phyloP scores from a whole-genome alignment of 2,113 vertebrate genomes.

The Gymnorhina tibicen region DNA sequence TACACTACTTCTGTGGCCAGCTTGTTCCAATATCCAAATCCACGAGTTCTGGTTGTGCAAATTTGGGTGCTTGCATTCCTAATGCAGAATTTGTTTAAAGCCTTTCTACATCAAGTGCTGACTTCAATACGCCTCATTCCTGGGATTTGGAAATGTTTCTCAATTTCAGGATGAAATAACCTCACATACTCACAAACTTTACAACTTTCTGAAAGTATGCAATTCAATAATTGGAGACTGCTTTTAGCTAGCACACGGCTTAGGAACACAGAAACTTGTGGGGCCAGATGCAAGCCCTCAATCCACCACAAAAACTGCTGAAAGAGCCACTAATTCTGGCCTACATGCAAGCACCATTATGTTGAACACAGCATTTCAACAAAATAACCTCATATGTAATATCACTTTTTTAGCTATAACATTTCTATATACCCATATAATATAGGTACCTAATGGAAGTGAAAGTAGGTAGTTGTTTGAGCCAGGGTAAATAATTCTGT shows the following conservation, averaged over 20 bases:
- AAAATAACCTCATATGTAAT: background rate
- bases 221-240: background rate
- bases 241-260: background rate
- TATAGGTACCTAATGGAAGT: background rate
- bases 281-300: background rate
- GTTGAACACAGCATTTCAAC: background rate
- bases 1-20: background rate
- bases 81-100: background rate
- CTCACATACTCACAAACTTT: background rate
- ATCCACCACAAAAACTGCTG: background rate
- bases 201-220: background rate
- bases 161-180: background rate
- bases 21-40: background rate
- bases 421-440: no score
- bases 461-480: background rate
- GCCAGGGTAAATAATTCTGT: background rate
- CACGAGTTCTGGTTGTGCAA: background rate
- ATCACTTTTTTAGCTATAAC: background rate
- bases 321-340: background rate
- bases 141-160: background rate
- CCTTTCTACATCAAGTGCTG: background rate
- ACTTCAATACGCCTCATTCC: background rate
- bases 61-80: fast-evolving
- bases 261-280: background rate
- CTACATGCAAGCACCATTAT: background rate